These are phyloP conservation scores for Lophotriccus pileatus DNA, from an alignment of 2,797 vertebrate species.

Conservation along the genomic window DNA sequence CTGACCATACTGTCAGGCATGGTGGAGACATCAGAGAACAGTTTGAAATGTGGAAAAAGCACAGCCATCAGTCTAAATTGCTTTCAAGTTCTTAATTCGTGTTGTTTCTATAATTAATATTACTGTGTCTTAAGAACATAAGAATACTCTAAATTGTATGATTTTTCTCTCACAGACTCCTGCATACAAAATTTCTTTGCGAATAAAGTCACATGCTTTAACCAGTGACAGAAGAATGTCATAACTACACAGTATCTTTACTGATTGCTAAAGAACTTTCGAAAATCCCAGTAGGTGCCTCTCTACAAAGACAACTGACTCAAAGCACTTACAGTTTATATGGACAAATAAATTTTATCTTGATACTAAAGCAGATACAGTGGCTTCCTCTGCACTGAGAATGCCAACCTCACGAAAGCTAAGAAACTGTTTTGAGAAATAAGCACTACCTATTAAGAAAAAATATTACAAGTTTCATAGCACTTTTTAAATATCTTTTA, in stretches of 20 bases:
- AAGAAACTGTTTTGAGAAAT: background rate
- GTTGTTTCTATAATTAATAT: background rate
- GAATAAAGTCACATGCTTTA: background rate
- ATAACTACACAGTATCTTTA: background rate
- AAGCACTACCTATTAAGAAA: background rate
- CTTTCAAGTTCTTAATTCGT: background rate
- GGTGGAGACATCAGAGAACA: background rate
- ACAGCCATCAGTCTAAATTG: background rate
- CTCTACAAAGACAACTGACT: background rate
- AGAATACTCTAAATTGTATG: background rate
- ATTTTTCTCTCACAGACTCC: background rate
- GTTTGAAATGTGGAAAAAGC: background rate
- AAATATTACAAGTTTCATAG: background rate
- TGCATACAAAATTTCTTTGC: background rate
- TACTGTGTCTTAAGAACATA: background rate
- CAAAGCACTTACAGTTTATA: background rate
- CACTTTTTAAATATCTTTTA: background rate
- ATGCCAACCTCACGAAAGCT: background rate
- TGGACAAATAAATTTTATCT: background rate
- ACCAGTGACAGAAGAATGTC: background rate
- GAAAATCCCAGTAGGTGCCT: background rate
- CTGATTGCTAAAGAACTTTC: background rate
- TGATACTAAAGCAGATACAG: background rate
- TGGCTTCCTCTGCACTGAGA: background rate
- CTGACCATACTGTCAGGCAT: background rate